phyloP scores from a whole-genome alignment of 2,888 invertebrate species.

The Clanis bilineata region DNA sequence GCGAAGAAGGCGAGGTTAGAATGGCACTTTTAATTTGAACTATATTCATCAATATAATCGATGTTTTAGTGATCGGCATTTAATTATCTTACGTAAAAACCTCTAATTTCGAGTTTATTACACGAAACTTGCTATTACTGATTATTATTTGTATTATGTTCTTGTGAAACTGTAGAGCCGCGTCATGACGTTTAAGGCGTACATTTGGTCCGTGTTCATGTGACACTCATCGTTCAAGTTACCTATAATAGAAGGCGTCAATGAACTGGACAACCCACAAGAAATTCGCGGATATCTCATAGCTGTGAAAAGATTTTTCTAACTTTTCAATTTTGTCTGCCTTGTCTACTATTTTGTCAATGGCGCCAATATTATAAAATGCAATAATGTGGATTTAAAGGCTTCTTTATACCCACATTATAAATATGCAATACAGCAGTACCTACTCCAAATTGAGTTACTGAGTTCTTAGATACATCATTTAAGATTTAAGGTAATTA shows the following conservation, averaged over 20 bases:
- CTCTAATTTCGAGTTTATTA: neutral
- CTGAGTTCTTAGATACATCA: too few species aligned
- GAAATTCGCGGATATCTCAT: too few species aligned
- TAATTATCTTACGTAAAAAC: neutral
- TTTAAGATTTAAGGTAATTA: too few species aligned
- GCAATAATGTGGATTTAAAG: too few species aligned
- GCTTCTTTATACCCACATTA: too few species aligned
- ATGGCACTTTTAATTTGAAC: slow-evolving; percentile 37
- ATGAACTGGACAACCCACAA: neutral
- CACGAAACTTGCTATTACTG: too few species aligned
- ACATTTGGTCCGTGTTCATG: slow-evolving; percentile 18
- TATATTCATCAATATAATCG: slow-evolving; percentile 6
- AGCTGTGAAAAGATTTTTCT: neutral
- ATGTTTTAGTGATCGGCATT: neutral
- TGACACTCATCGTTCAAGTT: neutral
- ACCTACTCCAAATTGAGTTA: too few species aligned
- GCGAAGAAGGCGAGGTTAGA: slow-evolving; percentile 87
- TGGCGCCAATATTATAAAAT: neutral
- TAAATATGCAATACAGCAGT: too few species aligned
- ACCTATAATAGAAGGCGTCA: neutral
- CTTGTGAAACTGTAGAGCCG: neutral
- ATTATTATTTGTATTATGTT: neutral
- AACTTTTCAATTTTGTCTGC: too few species aligned
- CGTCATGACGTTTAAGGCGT: slow-evolving; percentile 27
- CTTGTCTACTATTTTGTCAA: too few species aligned